Conservation (phyloP, 2,888 invertebrate genomes). For the Ophion costatus region DNA sequence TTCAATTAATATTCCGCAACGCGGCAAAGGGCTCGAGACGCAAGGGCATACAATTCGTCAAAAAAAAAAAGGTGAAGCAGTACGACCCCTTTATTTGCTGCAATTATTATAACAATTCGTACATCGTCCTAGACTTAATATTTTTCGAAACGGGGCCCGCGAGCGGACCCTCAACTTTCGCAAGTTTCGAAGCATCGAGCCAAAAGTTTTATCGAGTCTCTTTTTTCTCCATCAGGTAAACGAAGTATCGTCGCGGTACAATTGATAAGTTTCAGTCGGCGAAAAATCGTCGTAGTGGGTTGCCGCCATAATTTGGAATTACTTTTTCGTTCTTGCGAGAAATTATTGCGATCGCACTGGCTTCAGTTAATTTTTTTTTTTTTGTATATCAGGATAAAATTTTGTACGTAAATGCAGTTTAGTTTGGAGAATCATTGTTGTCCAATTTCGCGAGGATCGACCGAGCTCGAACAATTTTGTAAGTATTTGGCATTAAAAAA, state of each 20-base stretch:
- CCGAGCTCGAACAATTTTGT: not conserved
- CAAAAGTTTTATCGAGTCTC: not conserved
- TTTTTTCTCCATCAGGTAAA: not conserved
- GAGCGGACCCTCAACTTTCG: not conserved
- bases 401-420: constrained; percentile 41
- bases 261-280: not conserved
- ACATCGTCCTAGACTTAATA: not conserved
- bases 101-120: constrained; percentile 18
- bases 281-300: not conserved
- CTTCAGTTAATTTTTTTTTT: constrained; percentile 4
- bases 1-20: not conserved
- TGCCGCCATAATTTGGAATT: not conserved
- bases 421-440: constrained; percentile 6
- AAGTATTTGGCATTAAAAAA: not conserved
- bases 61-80: constrained; percentile 7
- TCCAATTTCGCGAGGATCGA: constrained; percentile 25
- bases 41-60: not conserved
- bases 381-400: constrained; percentile 37
- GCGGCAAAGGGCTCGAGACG: not conserved
- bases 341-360: constrained; percentile 18
- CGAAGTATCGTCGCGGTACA: not conserved
- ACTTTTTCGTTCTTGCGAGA: not conserved
- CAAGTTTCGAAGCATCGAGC: not conserved
- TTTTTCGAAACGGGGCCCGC: not conserved
- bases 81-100: constrained; percentile 36